Conservation (phyloP, 2,797 vertebrate genomes). For the Acomys russatus region DNA sequence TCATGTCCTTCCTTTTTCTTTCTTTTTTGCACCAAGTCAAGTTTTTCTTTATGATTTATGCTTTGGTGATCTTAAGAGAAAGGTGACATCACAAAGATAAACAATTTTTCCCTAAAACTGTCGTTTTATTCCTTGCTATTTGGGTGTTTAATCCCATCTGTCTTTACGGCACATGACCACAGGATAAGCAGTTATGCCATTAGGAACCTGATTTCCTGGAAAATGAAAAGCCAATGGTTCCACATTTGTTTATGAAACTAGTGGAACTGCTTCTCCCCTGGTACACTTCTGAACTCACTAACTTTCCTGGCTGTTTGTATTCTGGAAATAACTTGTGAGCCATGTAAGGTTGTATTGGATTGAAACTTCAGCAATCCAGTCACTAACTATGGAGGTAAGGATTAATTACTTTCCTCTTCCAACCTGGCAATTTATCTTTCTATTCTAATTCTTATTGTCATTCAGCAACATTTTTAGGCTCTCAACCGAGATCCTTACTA, state of each 20-base stretch:
- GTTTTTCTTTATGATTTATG: slow-evolving; percentile 5
- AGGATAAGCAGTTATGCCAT: not conserved
- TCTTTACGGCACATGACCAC: not conserved
- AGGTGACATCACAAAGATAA: not conserved
- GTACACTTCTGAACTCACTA: not conserved
- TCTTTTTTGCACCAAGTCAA: not conserved
- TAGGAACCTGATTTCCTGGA: not conserved
- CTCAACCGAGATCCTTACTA: not conserved
- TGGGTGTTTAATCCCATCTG: not conserved
- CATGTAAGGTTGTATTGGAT: not conserved
- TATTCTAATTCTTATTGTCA: not conserved
- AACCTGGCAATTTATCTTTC: slow-evolving; percentile 13
- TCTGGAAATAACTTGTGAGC: slow-evolving; percentile 26
- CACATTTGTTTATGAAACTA: not conserved
- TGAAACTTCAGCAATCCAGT: slow-evolving; percentile 17
- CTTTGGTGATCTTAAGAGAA: slow-evolving; percentile 1
- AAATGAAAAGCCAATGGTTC: not conserved
- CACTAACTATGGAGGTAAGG: not conserved
- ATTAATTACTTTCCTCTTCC: not conserved
- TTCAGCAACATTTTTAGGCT: not conserved
- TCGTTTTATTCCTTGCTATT: not conserved
- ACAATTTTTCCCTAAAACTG: not conserved
- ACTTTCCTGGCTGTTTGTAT: not conserved
- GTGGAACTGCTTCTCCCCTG: not conserved
- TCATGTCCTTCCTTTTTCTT: not conserved